Percentiles rank a stretch among this genome's conserved stretches.
Conservation (phyloP, 23 tunicate species). For the Trididemnum miniatum region DNA sequence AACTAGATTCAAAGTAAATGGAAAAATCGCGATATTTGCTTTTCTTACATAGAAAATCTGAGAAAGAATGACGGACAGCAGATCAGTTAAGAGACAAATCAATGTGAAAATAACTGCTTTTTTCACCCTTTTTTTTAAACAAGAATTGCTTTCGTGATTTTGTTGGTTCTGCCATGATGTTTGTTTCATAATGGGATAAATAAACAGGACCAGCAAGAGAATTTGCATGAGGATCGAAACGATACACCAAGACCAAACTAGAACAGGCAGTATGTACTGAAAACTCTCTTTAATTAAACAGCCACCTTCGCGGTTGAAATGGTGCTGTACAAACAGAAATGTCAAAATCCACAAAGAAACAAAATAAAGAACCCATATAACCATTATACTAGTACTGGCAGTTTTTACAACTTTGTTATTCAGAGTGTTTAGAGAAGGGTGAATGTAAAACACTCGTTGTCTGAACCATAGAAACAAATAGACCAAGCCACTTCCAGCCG, state of each 20-base stretch:
- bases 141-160: not conserved
- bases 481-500: not conserved
- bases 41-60: not conserved
- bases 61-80: conserved; percentile 21
- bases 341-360: not conserved
- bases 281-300: conserved; percentile 6
- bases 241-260: conserved; percentile 28
- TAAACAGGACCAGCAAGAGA: conserved; percentile 40
- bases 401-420: not conserved
- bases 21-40: not conserved
- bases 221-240: conserved; percentile 53
- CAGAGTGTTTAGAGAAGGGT: not conserved
- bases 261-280: not conserved
- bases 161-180: not conserved
- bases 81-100: conserved; percentile 40
- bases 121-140: conserved; percentile 26
- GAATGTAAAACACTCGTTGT: too few relatives aligned
- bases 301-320: conserved; percentile 21
- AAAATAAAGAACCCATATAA: not conserved
- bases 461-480: too few relatives aligned
- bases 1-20: conserved; percentile 22
- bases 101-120: conserved; percentile 42
- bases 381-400: not conserved
- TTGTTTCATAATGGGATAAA: conserved; percentile 51
- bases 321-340: conserved; percentile 18